Base-by-base conservation (phyloP, 2,797 vertebrate species). In the Bradypodion pumilum region DNA sequence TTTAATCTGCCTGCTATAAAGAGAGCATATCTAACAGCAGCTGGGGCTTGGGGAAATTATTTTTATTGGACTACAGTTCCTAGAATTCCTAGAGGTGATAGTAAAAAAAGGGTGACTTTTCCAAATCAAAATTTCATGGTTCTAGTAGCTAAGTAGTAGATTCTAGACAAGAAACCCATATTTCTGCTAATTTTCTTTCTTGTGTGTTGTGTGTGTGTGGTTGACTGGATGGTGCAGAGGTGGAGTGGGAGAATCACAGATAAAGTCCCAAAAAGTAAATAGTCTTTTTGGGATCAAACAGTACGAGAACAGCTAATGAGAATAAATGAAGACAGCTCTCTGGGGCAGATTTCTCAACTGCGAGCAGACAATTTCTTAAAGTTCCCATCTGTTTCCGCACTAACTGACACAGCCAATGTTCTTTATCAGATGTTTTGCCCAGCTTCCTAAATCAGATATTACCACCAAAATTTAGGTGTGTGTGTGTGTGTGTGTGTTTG, bases 201-300 rank as follows among this genome's bases (percentile, higher is more conserved):
- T 0, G 32, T 37, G 65, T n/a, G 62, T 63, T 63, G 65, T 13
- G 29, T 15, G 63, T 16, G 13, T 32, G 6, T 7, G 4, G 44
- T 23, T 46, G 23, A 9, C 23, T 56, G 52, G 52, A 56, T 15
- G 13, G 52, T 19, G 52, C 52, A 56, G 52, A 23, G 13, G 52
- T 56, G 52, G 52, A 56, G 15, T 56, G 59, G 16, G 10, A 29
- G 70, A 70, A 25, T 40, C 63, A 74, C 40, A 62, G 16, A 42
- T 42, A 46, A 75, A 60, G 37, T 60, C 52, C 27, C 63, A 81
- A 86, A 89, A 82, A 79, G 40, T n/a, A 82, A 59, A 84, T 16
- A 35, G 59, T 89, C 60, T 87, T 89, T 60, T 73, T 19, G 29
- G 77, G 44, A 40, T 84, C 78, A 35, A 90, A 68, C 19, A 29